Conservation (phyloP, 2,113 vertebrate genomes). For the Aphyosemion australe region DNA sequence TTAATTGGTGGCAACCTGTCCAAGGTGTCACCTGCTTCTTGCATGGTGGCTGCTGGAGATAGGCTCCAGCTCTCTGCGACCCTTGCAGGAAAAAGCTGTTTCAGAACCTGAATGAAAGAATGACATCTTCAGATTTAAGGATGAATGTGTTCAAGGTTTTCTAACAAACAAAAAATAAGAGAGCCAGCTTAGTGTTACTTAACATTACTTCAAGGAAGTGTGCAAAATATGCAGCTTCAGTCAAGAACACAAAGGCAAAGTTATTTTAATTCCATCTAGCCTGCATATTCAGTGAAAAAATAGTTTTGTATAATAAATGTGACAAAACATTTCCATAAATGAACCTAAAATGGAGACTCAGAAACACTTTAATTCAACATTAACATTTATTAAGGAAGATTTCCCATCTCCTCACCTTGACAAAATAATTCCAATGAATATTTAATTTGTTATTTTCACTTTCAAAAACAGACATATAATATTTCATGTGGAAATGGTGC, state of each 20-base stretch:
- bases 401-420: not conserved
- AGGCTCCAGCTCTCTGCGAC: no score
- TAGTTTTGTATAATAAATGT: not conserved
- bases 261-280: not conserved
- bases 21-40: no score
- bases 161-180: not conserved
- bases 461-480: not conserved
- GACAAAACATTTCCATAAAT: not conserved
- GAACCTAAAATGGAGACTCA: not conserved
- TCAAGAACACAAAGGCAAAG: not conserved
- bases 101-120: no score
- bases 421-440: not conserved
- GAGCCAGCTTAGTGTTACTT: not conserved
- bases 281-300: not conserved
- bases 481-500: not conserved
- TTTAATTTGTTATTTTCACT: not conserved
- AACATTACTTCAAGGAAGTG: not conserved
- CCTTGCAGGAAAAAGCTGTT: no score
- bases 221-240: not conserved
- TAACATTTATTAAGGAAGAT: not conserved
- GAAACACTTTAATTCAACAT: not conserved
- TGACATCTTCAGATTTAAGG: not conserved
- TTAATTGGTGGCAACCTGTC: no score
- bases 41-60: no score
- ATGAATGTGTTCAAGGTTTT: not conserved